These are phyloP conservation scores for Numida meleagris DNA, from an alignment of 2,113 vertebrate genomes.

Conservation along the genomic window DNA sequence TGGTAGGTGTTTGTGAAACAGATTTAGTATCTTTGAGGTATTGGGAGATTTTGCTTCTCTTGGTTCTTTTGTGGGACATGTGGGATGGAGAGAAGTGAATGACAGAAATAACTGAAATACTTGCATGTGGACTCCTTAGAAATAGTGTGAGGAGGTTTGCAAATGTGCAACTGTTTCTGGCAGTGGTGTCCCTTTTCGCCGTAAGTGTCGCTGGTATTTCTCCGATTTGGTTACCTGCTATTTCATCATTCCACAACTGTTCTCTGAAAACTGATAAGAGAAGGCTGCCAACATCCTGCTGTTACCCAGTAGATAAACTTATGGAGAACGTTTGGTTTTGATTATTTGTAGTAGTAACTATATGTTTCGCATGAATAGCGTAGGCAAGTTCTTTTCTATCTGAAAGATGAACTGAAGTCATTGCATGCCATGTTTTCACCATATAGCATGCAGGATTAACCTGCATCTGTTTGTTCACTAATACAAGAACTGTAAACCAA, in stretches of 20 bases:
- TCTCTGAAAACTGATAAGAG: neutral
- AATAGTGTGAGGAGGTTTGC: neutral
- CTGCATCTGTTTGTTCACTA: neutral
- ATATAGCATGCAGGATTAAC: neutral
- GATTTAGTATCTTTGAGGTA: neutral
- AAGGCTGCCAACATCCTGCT: neutral
- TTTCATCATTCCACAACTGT: neutral
- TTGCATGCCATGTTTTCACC: neutral
- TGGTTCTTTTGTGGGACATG: neutral
- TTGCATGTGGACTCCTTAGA: neutral
- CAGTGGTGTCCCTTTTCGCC: neutral
- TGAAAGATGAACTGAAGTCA: neutral
- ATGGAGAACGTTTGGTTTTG: neutral
- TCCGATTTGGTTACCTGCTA: neutral
- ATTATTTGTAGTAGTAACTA: neutral
- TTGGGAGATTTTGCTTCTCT: neutral
- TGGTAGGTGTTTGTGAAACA: neutral
- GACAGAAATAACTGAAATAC: neutral
- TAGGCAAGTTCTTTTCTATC: neutral
- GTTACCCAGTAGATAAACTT: neutral
- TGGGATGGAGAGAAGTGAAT: neutral
- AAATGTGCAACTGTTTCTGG: neutral
- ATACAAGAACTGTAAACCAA: neutral
- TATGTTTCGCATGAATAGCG: neutral
- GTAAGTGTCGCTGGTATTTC: neutral